Evolutionary conservation across 2,888 invertebrate genomes (phyloP).

Genomic region (Diarsia mendica): DNA sequence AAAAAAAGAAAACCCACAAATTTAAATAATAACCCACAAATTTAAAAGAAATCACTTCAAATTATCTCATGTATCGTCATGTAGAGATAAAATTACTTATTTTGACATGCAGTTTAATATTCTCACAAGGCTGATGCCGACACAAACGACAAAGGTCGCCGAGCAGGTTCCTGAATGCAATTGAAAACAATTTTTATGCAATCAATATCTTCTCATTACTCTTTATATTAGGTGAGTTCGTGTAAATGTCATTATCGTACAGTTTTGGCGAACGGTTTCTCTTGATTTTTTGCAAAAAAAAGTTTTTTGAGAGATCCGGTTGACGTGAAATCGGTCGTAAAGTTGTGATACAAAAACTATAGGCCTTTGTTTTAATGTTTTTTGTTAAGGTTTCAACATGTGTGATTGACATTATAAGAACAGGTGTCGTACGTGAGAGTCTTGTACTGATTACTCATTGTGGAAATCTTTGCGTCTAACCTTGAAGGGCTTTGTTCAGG

Average conservation of each 20-base stretch:
- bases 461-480: constrained; percentile 38
- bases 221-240: constrained; percentile 73
- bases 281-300: constrained; percentile 40
- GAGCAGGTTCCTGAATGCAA: constrained; percentile 77
- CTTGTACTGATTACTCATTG: constrained; percentile 43
- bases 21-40: not conserved
- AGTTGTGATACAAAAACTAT: constrained; percentile 12
- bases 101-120: constrained; percentile 66
- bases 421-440: constrained; percentile 27
- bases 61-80: constrained; percentile 35
- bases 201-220: constrained; percentile 78
- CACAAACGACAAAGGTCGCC: constrained; percentile 81
- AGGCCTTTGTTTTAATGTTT: constrained; percentile 24
- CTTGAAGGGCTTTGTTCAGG: constrained; percentile 38
- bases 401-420: constrained; percentile 17
- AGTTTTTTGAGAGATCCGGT: constrained; percentile 27
- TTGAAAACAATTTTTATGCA: constrained; percentile 83
- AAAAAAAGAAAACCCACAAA: not conserved
- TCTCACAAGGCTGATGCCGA: constrained; percentile 62
- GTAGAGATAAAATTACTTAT: constrained; percentile 61
- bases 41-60: constrained; percentile 43
- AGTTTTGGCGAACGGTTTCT: constrained; percentile 54
- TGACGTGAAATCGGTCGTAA: constrained; percentile 27
- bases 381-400: constrained; percentile 9
- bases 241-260: constrained; percentile 73